Percentiles rank a stretch among this genome's conserved stretches.
phyloP scores from a whole-genome alignment of 2,888 invertebrate genomes.

The Drosophila monieri region DNA sequence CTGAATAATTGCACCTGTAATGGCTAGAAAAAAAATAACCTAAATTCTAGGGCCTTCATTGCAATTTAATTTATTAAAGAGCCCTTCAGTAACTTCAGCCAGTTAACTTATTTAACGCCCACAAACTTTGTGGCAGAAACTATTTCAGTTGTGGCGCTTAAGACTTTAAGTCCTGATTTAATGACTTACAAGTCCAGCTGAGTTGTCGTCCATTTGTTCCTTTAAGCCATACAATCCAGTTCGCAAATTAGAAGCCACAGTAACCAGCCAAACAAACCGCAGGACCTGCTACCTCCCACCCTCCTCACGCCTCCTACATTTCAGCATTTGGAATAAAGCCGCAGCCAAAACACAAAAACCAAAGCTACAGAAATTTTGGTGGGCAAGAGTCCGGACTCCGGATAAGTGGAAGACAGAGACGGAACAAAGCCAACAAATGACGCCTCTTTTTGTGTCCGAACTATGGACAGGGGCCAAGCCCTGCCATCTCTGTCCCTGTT shows the following conservation, averaged over 20 bases:
- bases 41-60: not conserved
- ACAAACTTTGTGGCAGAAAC: not conserved
- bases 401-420: conserved; percentile 14
- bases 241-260: conserved; percentile 71
- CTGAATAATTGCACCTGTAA: not conserved
- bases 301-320: not conserved
- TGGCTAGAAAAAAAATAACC: not conserved
- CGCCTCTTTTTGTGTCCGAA: conserved; percentile 50
- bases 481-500: conserved; percentile 44
- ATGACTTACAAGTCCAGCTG: conserved; percentile 53
- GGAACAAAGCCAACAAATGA: conserved; percentile 14
- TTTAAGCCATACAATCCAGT: conserved; percentile 58
- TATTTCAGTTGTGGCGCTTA: not conserved
- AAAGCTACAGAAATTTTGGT: conserved; percentile 11
- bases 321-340: conserved; percentile 49
- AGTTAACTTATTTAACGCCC: conserved; percentile 1
- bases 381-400: conserved; percentile 1
- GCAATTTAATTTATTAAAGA: not conserved
- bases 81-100: not conserved
- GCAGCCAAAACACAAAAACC: conserved; percentile 49
- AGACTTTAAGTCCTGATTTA: conserved; percentile 49
- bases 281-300: conserved; percentile 35
- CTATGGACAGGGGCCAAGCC: conserved; percentile 37
- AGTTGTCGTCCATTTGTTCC: conserved; percentile 22
- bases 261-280: conserved; percentile 60